Evolutionary conservation across 2,888 invertebrate genomes (phyloP), one percentile per base, ranked within the genome.

Genomic region (Drosophila koepferae): DNA sequence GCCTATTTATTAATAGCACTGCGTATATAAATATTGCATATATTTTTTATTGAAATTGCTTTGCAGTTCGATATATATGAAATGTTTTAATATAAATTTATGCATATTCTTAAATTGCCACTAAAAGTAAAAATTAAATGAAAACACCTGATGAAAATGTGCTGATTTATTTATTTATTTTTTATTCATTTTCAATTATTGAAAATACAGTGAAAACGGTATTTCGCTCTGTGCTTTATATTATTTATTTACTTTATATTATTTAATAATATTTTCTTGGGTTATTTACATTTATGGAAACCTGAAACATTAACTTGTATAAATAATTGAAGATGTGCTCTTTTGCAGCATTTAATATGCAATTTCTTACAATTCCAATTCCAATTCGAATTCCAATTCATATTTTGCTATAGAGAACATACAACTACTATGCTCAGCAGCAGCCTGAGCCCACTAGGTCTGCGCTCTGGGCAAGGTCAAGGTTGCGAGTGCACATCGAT

Each of bases 381-480:
- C 8, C 40, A n/a, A n/a, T n/a, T 41, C n/a, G 8, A 8, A 8
- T 41, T 10, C 8, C n/a, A 6, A n/a, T 41, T n/a, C n/a, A n/a
- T 41, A 40, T 40, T 16, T 20, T 20, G 23, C 23, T n/a, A 41
- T 8, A 41, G n/a, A 14, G 38, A 40, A 14, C 14, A 14, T 2
- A 14, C 6, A 6, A 38, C 16, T 16, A 7, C 7, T 16, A 16
- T 7, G 40, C 40, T 41, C n/a, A n/a, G 40, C n/a, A 14, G 16
- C n/a, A 4, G 7, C 40, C 6, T 41, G 9, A 28, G 48, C 28
- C 23, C 23, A 44, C 23, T 23, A 23, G 23, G 0, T 3, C 23
- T 23, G 3, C 23, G 1, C 23, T 3, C 23, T 4, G 40, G 38
- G 28, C 31, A 66, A 75, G 76, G 80, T 61, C 74, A 74, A 74